Conservation (phyloP, 2,888 invertebrate genomes). For the Melipona bicolor region DNA sequence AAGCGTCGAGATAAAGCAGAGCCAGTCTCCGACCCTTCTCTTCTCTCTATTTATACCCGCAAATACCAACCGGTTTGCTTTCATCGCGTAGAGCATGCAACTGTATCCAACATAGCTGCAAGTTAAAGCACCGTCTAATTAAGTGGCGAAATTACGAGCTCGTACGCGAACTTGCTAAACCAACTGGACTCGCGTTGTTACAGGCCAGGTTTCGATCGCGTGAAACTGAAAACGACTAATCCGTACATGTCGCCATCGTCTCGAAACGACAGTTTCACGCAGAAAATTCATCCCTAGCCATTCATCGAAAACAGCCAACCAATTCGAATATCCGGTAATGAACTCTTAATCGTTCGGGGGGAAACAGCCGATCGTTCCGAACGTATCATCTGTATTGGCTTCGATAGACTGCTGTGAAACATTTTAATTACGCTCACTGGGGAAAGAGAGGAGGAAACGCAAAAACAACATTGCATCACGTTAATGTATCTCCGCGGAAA, state of each 20-base stretch:
- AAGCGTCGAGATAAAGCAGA: slow-evolving; percentile 42
- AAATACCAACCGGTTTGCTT: slow-evolving; percentile 52
- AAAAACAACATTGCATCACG: slow-evolving; percentile 6
- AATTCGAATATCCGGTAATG: not conserved
- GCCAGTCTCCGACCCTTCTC: slow-evolving; percentile 19
- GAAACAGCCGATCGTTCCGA: not conserved
- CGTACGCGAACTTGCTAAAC: slow-evolving; percentile 51
- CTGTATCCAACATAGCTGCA: slow-evolving; percentile 23
- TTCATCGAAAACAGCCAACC: not conserved
- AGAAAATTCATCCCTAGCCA: not conserved
- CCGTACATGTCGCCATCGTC: not conserved
- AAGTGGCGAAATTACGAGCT: slow-evolving; percentile 49
- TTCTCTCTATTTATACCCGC: slow-evolving; percentile 44
- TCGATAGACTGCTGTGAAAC: slow-evolving; percentile 3
- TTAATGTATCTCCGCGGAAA: slow-evolving; percentile 23
- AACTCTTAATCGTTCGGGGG: not conserved
- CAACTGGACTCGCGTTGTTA: slow-evolving; percentile 28
- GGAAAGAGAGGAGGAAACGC: not conserved
- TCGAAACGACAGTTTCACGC: not conserved
- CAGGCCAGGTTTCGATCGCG: not conserved
- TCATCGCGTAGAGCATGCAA: slow-evolving; percentile 37
- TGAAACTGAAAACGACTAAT: slow-evolving; percentile 17
- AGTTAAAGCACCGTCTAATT: slow-evolving; percentile 55
- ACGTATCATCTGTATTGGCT: not conserved
- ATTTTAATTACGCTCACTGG: slow-evolving; percentile 19